These are phyloP conservation scores for Clarias gariepinus DNA, from an alignment of 2,113 vertebrate genomes.

Conservation along the genomic window DNA sequence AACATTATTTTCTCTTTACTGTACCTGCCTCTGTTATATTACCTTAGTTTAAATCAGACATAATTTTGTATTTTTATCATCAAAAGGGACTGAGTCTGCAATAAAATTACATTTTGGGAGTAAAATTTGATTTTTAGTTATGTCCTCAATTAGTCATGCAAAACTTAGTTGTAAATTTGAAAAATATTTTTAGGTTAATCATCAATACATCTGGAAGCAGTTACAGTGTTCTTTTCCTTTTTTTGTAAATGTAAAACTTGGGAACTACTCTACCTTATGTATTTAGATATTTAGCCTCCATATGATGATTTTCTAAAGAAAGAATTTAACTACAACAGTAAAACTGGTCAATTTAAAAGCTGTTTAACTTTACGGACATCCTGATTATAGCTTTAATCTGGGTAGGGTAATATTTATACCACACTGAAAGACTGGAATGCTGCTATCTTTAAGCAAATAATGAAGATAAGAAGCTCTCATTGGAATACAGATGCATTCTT, in stretches of 20 bases:
- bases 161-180: neutral
- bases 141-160: neutral
- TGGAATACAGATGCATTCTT: slow-evolving; percentile 65
- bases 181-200: neutral
- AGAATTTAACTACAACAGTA: neutral
- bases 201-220: neutral
- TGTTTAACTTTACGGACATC: slow-evolving; percentile 4
- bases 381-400: slow-evolving; percentile 35
- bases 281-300: neutral
- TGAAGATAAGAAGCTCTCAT: slow-evolving; percentile 54
- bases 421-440: slow-evolving; percentile 24
- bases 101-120: neutral
- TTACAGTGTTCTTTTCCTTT: neutral
- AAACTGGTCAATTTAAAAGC: slow-evolving; percentile 12
- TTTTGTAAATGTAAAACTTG: neutral
- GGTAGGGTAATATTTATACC: slow-evolving; percentile 30
- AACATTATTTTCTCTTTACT: neutral
- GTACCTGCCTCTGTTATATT: neutral
- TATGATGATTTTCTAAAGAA: neutral
- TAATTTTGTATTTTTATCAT: neutral
- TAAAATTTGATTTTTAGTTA: neutral
- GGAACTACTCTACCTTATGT: neutral
- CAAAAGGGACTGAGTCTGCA: no score
- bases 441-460: slow-evolving; percentile 42
- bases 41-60: neutral